Evolutionary conservation across 2,113 vertebrate species (phyloP).

Genomic region (Pagrus major): DNA sequence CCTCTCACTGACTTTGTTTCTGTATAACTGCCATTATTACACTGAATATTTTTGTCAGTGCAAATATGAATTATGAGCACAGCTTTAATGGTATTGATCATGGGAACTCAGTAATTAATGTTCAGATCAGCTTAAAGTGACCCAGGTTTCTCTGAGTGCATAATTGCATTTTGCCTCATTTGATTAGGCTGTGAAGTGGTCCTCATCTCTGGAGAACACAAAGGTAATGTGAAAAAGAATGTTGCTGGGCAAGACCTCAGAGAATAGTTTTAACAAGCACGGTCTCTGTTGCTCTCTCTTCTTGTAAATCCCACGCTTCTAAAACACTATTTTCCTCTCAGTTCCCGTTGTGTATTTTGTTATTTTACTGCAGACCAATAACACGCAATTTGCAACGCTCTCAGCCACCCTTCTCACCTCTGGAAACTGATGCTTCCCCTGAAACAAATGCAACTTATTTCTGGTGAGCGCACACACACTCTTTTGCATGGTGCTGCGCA

Average conservation of each 20-base stretch:
- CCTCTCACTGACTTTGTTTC: neutral
- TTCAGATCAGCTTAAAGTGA: neutral
- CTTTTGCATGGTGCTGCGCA: neutral
- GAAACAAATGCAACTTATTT: neutral
- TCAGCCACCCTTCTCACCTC: neutral
- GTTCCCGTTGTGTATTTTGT: neutral
- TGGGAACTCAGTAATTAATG: slow-evolving; percentile 7
- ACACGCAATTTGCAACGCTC: neutral
- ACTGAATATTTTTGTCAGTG: neutral
- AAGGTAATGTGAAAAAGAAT: slow-evolving; percentile 1
- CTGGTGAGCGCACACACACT: neutral
- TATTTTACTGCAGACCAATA: neutral
- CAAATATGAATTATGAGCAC: slow-evolving; percentile 4
- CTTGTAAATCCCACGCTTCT: neutral
- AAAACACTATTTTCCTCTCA: neutral
- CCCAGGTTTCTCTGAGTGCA: neutral
- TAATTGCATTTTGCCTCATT: slow-evolving; percentile 27
- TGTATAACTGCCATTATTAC: neutral
- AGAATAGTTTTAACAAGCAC: slow-evolving; percentile 2
- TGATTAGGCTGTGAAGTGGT: slow-evolving; percentile 27
- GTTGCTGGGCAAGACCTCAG: neutral
- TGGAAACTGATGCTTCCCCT: slow-evolving; percentile 21
- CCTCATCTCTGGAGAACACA: slow-evolving; percentile 2
- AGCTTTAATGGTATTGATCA: neutral
- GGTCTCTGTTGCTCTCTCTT: neutral